Base-by-base conservation (phyloP, 1,140 invertebrate genomes). In the Nautilus pompilius region DNA sequence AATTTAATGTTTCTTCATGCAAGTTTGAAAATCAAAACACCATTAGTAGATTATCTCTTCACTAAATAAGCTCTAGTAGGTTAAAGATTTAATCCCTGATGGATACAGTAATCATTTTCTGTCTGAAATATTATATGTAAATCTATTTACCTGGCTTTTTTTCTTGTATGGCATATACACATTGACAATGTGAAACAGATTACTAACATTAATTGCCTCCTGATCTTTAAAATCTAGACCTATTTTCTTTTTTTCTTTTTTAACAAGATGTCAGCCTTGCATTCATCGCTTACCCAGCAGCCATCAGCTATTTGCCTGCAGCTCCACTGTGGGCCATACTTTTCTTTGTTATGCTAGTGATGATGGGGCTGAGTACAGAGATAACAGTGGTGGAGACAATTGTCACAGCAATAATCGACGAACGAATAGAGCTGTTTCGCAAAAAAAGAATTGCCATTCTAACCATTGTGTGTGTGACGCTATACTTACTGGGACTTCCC, bases 271-370 rank as follows among this genome's bases (percentile, higher is more conserved):
- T 96, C 26, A 96, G 96, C 41, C 80, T 99, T 58, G 93, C 95
- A 1, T 99, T 99, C 80, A 85, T 99, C 49, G 95, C 95, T 6
- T 99, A 99, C 84, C 97, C 96, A 29, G 96, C 93, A 53, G 96
- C 95, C 1, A 93, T 98, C 6, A 84, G 97, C 20, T 93, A 96
- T 80, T 85, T 99, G 1, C 95, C 96, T 0, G 91, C 93, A 41
- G 90, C 95, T 28, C 90, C 95, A 0, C 82, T 99, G 22, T 99
- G 97, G 97, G 92, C 96, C 1, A 91, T 94, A 67, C 86, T 99
- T 0, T 99, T 99, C 84, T 99, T 99, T 86, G 89, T 98, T 65
- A 99, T 99, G 96, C 84, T 98, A 29, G 90, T 96, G 66, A 89
- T 94, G 66, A 86, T 98, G 20, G 95, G 95, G 32, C 87, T 98